Percentiles rank a stretch among this genome's conserved stretches.
Conservation (phyloP, 2,888 invertebrate species). For the Leucophenga montana region DNA sequence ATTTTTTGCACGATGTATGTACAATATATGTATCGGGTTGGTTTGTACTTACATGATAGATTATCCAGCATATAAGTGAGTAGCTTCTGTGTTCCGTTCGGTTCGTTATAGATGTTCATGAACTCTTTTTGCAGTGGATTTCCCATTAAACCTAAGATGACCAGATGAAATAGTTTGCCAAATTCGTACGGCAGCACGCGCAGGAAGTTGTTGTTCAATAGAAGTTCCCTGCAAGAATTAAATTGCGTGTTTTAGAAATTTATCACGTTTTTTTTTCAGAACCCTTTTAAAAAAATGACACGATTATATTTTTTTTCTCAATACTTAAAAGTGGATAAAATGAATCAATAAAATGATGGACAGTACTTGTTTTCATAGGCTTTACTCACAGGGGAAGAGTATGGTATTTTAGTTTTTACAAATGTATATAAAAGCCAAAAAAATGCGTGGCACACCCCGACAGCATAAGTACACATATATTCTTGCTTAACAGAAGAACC, state of each 20-base stretch:
- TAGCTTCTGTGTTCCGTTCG: conserved; percentile 94
- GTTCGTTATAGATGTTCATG: conserved; percentile 91
- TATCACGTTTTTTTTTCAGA: neutral
- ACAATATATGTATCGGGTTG: too few species aligned
- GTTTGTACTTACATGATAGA: conserved; percentile 84
- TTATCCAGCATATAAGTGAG: conserved; percentile 96
- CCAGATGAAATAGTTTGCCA: conserved; percentile 97
- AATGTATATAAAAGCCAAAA: too few species aligned
- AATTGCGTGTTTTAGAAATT: conserved; percentile 7
- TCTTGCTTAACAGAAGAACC: too few species aligned
- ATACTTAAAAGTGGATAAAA: neutral
- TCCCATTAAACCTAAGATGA: conserved; percentile 91
- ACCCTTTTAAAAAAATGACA: neutral
- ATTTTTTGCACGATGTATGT: neutral
- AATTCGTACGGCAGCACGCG: conserved; percentile 96
- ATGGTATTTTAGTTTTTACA: too few species aligned
- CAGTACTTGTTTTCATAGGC: neutral
- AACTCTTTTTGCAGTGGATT: conserved; percentile 96
- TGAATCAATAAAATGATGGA: neutral
- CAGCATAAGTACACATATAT: too few species aligned
- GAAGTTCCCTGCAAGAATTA: conserved; percentile 83
- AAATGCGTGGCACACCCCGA: too few species aligned
- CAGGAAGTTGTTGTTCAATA: conserved; percentile 94
- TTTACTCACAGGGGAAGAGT: neutral
- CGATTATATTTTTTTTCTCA: neutral